A percentile compares a stretch with the other conserved stretches of the same genome.
Evolutionary conservation across 2,888 invertebrate species (phyloP).

Genomic region (Boloria selene): DNA sequence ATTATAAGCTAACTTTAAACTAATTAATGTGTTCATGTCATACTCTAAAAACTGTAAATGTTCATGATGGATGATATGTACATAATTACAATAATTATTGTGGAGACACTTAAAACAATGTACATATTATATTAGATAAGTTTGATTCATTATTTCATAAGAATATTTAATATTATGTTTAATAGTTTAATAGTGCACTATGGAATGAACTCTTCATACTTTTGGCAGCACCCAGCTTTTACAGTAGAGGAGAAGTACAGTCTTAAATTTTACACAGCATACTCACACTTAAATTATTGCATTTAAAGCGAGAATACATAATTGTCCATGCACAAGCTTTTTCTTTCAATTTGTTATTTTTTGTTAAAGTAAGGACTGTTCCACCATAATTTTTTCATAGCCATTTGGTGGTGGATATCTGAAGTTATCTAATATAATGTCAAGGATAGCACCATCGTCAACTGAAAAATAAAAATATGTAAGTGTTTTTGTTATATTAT

Average conservation of each 20-base stretch:
- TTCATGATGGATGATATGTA: too few species aligned
- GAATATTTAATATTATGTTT: too few species aligned
- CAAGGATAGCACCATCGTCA: constrained; percentile 98
- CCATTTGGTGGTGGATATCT: constrained; percentile 91
- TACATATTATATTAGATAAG: too few species aligned
- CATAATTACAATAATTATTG: too few species aligned
- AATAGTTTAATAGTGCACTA: neutral
- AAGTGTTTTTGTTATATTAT: neutral
- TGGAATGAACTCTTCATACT: neutral
- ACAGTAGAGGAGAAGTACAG: constrained; percentile 31
- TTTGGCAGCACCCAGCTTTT: constrained; percentile 6
- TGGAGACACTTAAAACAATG: too few species aligned
- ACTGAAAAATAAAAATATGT: constrained; percentile 83
- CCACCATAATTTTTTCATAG: constrained; percentile 97
- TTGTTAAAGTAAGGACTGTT: constrained; percentile 96
- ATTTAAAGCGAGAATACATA: constrained; percentile 32
- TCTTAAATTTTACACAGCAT: constrained; percentile 30
- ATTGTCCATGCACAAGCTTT: constrained; percentile 46
- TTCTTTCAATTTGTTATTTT: constrained; percentile 34
- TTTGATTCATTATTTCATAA: too few species aligned
- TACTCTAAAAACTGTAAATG: too few species aligned
- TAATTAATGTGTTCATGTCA: too few species aligned
- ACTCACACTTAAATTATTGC: constrained; percentile 23
- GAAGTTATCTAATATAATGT: constrained; percentile 95
- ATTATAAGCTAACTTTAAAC: too few species aligned